Conservation (phyloP, 2,797 vertebrate species). For the Tadarida brasiliensis region DNA sequence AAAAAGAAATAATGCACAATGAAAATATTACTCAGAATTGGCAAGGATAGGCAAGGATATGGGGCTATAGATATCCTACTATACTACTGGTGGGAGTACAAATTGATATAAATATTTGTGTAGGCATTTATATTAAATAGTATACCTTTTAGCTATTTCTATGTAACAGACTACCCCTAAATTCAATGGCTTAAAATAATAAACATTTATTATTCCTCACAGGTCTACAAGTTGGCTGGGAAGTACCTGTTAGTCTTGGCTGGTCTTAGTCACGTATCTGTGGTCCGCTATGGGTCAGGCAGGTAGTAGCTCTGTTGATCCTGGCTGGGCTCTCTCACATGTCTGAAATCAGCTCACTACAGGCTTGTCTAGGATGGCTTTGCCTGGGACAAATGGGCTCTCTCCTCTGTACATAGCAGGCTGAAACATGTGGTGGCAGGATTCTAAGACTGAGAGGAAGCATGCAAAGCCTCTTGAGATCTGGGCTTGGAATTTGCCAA, state of each 20-base stretch:
- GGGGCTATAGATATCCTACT: neutral
- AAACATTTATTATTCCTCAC: neutral
- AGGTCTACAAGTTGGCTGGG: neutral
- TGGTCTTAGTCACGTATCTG: neutral
- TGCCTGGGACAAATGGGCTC: neutral
- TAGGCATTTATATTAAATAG: neutral
- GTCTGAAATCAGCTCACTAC: neutral
- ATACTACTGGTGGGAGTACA: neutral
- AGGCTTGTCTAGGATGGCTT: neutral
- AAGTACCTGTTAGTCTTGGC: neutral
- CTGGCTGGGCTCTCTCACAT: neutral
- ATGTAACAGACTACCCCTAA: neutral
- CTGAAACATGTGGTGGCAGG: neutral
- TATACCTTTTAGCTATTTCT: neutral
- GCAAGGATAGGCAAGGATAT: neutral
- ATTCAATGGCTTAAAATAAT: neutral
- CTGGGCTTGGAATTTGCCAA: neutral
- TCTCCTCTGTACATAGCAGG: neutral
- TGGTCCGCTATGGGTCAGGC: neutral
- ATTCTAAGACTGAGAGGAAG: neutral
- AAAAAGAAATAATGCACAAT: neutral
- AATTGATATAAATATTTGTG: neutral
- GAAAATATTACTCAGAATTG: slow-evolving; percentile 19
- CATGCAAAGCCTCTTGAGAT: neutral
- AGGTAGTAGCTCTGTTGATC: neutral